Evolutionary conservation across 2,113 vertebrate genomes (phyloP).

Genomic region (Myanophis thanlyinensis): DNA sequence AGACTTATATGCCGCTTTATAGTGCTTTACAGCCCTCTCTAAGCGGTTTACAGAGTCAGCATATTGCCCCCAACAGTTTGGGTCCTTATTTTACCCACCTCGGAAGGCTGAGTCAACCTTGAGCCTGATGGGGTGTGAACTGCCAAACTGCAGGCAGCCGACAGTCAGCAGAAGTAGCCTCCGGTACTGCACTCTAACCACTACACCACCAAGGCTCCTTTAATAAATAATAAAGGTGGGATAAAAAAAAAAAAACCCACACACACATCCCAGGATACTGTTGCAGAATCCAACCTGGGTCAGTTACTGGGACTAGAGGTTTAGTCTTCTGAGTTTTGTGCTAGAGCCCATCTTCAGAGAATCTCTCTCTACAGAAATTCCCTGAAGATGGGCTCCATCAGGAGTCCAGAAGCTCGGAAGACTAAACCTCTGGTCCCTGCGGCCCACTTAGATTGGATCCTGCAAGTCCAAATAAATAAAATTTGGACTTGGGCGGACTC

Average conservation of each 20-base stretch:
- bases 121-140: too few species aligned
- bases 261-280: neutral
- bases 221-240: neutral
- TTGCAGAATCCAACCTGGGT: neutral
- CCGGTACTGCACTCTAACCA: too few species aligned
- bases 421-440: neutral
- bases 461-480: neutral
- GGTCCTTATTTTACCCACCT: too few species aligned
- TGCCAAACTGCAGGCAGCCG: too few species aligned
- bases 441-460: neutral
- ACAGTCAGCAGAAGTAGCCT: too few species aligned
- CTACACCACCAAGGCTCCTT: too few species aligned
- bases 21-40: too few species aligned
- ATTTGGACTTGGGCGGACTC: neutral
- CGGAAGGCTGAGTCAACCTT: too few species aligned
- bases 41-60: too few species aligned
- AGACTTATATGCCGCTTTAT: too few species aligned
- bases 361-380: neutral
- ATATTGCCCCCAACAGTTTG: too few species aligned
- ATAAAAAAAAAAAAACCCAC: neutral
- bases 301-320: neutral
- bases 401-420: neutral
- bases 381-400: neutral
- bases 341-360: neutral
- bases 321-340: neutral